These are phyloP conservation scores for Tanaodytes sp. DNA, from an alignment of 2,888 invertebrate genomes.

Conservation along the genomic window DNA sequence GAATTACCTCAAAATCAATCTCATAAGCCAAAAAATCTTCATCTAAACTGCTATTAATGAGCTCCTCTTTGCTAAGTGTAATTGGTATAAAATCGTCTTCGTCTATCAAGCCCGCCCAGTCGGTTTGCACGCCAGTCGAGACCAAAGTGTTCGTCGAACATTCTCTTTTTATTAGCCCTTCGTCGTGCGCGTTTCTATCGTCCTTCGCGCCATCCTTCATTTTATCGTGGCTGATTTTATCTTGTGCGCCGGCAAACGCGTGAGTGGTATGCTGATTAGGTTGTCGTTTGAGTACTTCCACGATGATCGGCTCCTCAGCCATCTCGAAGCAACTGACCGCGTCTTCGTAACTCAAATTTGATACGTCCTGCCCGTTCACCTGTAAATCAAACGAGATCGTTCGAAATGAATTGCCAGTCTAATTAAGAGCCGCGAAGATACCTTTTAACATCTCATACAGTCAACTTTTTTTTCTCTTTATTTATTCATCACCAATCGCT, in stretches of 20 bases:
- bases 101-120: constrained; percentile 72
- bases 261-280: constrained; percentile 57
- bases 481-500: no score
- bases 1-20: constrained; percentile 78
- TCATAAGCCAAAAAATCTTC: constrained; percentile 76
- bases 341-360: constrained; percentile 77
- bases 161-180: no score
- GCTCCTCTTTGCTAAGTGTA: constrained; percentile 62
- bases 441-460: no score
- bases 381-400: constrained; percentile 58
- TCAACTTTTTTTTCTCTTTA: no score
- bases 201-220: constrained; percentile 54
- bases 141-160: constrained; percentile 62
- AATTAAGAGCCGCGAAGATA: no score
- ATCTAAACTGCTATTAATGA: constrained; percentile 74
- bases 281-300: constrained; percentile 76
- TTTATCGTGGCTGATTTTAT: constrained; percentile 49
- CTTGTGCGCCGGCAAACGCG: constrained; percentile 44
- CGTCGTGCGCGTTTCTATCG: constrained; percentile 41
- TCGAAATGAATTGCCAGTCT: no score
- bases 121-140: constrained; percentile 76
- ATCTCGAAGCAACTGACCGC: constrained; percentile 77
- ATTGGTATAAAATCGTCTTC: constrained; percentile 64
- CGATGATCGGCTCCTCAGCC: constrained; percentile 77
- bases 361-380: constrained; percentile 78